Conservation (phyloP, 2,888 invertebrate species). For the Alsophila aescularia region DNA sequence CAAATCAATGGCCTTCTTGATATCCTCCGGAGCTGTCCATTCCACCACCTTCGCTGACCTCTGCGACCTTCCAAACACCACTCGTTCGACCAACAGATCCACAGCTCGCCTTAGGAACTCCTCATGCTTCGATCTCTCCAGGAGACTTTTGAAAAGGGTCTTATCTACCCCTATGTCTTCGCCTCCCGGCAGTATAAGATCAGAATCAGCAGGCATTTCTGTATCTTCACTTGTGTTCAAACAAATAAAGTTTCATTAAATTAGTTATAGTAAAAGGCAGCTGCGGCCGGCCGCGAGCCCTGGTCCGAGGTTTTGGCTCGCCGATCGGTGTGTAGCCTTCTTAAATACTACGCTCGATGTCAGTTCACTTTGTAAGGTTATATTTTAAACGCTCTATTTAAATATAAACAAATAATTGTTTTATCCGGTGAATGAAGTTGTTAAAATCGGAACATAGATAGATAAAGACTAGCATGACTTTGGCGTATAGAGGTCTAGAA, state of each 20-base stretch:
- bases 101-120: slow-evolving; percentile 88
- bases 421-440: slow-evolving; percentile 20
- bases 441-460: background rate
- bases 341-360: slow-evolving; percentile 74
- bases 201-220: slow-evolving; percentile 79
- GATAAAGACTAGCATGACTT: background rate
- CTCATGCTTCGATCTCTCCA: slow-evolving; percentile 87
- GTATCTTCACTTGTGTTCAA: slow-evolving; percentile 46
- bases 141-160: slow-evolving; percentile 84
- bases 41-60: slow-evolving; percentile 90
- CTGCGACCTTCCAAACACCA: slow-evolving; percentile 90
- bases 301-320: slow-evolving; percentile 67
- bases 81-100: slow-evolving; percentile 89
- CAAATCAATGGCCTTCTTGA: slow-evolving; percentile 88
- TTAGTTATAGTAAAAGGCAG: slow-evolving; percentile 44
- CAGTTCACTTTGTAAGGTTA: slow-evolving; percentile 78
- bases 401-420: slow-evolving; percentile 44
- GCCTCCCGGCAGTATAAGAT: slow-evolving; percentile 66
- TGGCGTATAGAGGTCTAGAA: too few species aligned
- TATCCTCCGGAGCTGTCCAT: slow-evolving; percentile 90
- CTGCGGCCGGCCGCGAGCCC: slow-evolving; percentile 69
- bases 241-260: slow-evolving; percentile 44
- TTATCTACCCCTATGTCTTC: slow-evolving; percentile 59
- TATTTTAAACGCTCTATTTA: slow-evolving; percentile 43
- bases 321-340: slow-evolving; percentile 65